These are phyloP conservation scores for Idaea dimidiata DNA, from an alignment of 2,888 invertebrate species.

Conservation along the genomic window DNA sequence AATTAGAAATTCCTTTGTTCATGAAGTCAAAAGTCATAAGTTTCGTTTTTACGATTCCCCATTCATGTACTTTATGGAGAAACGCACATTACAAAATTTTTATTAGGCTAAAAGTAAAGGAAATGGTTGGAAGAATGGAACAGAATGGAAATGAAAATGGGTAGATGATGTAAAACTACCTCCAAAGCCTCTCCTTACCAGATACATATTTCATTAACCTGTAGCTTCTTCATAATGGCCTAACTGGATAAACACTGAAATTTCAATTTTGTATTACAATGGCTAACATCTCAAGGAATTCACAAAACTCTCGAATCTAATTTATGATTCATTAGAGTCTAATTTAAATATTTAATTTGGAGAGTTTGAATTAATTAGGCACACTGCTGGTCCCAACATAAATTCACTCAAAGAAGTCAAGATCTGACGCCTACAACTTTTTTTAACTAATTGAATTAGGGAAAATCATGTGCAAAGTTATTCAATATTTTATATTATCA, in stretches of 20 bases:
- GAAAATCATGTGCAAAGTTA: slow-evolving; percentile 25
- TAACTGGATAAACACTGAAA: neutral
- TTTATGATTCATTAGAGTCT: neutral
- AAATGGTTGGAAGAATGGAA: no score
- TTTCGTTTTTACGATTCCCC: no score
- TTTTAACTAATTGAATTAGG: slow-evolving; percentile 26
- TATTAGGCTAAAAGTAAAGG: no score
- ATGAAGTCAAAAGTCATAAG: no score
- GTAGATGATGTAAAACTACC: no score
- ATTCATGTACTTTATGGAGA: no score
- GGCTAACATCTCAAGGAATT: neutral
- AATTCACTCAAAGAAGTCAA: slow-evolving; percentile 27
- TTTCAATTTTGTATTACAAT: no score
- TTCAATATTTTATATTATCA: slow-evolving; percentile 32
- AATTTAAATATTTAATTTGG: slow-evolving; percentile 1
- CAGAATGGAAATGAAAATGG: no score
- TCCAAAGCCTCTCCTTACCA: no score
- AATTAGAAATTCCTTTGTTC: no score
- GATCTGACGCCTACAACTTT: slow-evolving; percentile 18
- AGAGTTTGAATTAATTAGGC: slow-evolving; percentile 1
- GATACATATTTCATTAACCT: neutral
- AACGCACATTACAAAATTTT: no score
- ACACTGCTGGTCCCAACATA: slow-evolving; percentile 19
- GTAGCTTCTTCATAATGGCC: neutral
- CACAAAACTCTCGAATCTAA: neutral